Base-by-base conservation (phyloP, 2,797 vertebrate genomes). In the Poeciliopsis paucimaculata region DNA sequence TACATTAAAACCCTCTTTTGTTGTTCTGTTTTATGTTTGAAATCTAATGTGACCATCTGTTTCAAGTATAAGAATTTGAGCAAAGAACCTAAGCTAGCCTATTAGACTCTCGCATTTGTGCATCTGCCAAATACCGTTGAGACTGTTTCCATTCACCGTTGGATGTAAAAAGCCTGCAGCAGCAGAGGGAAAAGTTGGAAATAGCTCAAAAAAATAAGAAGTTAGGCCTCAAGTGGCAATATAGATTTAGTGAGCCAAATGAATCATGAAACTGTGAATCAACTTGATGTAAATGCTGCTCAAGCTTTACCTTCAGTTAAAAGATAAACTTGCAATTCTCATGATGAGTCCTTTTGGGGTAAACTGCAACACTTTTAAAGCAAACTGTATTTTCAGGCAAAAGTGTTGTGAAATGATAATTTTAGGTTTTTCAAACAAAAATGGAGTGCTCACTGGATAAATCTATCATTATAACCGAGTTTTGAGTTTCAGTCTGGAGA, bases 191-290 rank as follows among this genome's bases (percentile, higher is more conserved):
- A 73, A 9, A 70, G 3, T 70, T 70, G 66, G 66, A 43, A 45
- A 45, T 70, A n/a, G 11, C 31, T 64, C 12, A 64, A 76, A 76
- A 49, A 11, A 47, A 76, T 10, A 28, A 70, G 66, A 51, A n/a
- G 28, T 39, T 39, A 31, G 5, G 10, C 60, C 28, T 75, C 53
- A 28, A 43, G 73, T 70, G 64, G 64, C 20, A 55, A 60, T 28
- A n/a, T 18, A 57, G 53, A 75, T 18, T 60, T 75, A 60, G 43
- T 60, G 41, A 64, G 66, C n/a, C 16, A 71, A 75, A 75, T 45
- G 45, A 75, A 47, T 76, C 51, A 75, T 71, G 64, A 71, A 46
- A 34, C 53, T 57, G 8, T 60, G 62, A 70, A 77, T 16, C 46
- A 66, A 51, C 16, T 9, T 51, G 28, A n/a, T 15, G 43, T 64